phyloP scores from a whole-genome alignment of 92 coral and sea anemone genomes.

The Zoanthus gigantus region DNA sequence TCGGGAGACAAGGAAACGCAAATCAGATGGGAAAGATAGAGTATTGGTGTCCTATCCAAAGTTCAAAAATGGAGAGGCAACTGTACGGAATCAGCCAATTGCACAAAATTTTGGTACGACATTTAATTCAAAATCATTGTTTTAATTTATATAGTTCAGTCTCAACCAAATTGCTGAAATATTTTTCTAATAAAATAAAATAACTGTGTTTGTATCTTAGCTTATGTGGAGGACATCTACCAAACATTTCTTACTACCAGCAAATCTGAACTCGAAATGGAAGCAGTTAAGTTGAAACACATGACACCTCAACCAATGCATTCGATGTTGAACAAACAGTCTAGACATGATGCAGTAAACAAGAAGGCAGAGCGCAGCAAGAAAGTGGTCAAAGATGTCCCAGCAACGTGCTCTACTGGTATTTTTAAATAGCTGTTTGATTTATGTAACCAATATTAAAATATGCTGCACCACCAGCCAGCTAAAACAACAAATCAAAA shows the following conservation, averaged over 20 bases:
- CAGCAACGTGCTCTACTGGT: conserved; percentile 23
- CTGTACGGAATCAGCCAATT: neutral
- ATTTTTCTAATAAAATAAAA: neutral
- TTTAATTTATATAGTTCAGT: neutral
- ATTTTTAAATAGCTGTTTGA: neutral
- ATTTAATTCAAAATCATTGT: neutral
- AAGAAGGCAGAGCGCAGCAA: conserved; percentile 18
- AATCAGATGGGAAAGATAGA: neutral
- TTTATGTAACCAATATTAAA: neutral
- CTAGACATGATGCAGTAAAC: neutral
- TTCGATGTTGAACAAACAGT: conserved; percentile 4
- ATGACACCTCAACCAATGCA: conserved; percentile 32
- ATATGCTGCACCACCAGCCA: neutral
- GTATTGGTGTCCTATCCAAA: neutral
- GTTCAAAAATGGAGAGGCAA: neutral
- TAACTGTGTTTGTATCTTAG: neutral
- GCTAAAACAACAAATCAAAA: neutral
- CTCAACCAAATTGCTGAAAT: neutral
- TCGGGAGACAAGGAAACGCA: neutral
- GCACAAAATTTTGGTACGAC: neutral
- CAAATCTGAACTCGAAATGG: conserved; percentile 3
- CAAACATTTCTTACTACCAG: conserved; percentile 22
- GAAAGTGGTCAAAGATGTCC: conserved; percentile 27
- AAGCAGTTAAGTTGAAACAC: conserved; percentile 12
- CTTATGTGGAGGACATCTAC: conserved; percentile 33